Evolutionary conservation across 2,113 vertebrate genomes (phyloP).

Genomic region (Emydocephalus ijimae): DNA sequence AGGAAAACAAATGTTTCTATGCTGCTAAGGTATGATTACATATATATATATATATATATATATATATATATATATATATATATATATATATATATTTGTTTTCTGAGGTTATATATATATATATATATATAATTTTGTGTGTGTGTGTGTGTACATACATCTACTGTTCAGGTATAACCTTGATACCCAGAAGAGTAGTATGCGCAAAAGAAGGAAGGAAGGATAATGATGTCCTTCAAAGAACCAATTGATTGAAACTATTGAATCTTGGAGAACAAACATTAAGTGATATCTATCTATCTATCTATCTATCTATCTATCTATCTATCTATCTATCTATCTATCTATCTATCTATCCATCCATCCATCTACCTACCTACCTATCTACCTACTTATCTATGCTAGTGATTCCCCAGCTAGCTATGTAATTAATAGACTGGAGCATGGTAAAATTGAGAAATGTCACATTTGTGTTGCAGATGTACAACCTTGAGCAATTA

Average conservation of each 20-base stretch:
- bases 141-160: neutral
- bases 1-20: neutral
- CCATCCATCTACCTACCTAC: too few relatives aligned
- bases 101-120: too few relatives aligned
- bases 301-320: too few relatives aligned
- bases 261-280: neutral
- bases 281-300: too few relatives aligned
- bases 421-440: neutral
- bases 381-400: neutral
- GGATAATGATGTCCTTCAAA: neutral
- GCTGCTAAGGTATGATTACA: neutral
- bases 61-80: too few relatives aligned
- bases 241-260: neutral
- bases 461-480: neutral
- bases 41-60: neutral
- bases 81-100: too few relatives aligned
- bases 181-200: neutral
- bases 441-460: neutral
- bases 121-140: too few relatives aligned
- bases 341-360: fast-evolving
- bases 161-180: neutral
- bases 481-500: neutral
- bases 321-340: too few relatives aligned
- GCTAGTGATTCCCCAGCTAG: neutral
- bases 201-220: neutral